phyloP scores from a whole-genome alignment of 2,113 vertebrate genomes.

The Perca schrenkii region DNA sequence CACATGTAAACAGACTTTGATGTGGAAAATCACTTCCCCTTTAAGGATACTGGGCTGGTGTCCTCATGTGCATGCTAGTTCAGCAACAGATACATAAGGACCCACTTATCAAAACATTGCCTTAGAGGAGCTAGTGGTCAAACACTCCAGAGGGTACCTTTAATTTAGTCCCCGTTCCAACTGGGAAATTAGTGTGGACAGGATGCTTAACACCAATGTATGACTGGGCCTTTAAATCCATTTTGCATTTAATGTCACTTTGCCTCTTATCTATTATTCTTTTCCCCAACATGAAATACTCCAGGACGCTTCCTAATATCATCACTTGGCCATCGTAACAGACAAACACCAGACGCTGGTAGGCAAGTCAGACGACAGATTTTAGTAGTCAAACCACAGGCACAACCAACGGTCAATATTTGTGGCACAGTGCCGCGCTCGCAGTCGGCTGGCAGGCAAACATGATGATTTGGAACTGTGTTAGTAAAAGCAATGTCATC shows the following conservation, averaged over 20 bases:
- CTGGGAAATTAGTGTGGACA: neutral
- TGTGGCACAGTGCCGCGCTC: slow-evolving; percentile 31
- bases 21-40: slow-evolving; percentile 13
- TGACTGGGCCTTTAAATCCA: slow-evolving; percentile 1
- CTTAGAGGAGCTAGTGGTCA: neutral
- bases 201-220: neutral
- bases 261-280: slow-evolving; percentile 20
- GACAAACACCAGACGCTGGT: slow-evolving; percentile 49
- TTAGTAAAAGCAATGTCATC: slow-evolving; percentile 56
- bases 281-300: slow-evolving; percentile 8
- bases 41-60: neutral
- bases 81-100: slow-evolving; percentile 6
- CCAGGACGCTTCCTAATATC: slow-evolving; percentile 19
- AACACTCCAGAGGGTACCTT: neutral
- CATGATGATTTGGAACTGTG: slow-evolving; percentile 56
- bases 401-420: slow-evolving; percentile 26
- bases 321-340: slow-evolving; percentile 18
- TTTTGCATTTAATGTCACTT: slow-evolving; percentile 34
- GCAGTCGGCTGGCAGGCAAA: slow-evolving; percentile 45
- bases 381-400: slow-evolving; percentile 52
- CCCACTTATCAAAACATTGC: neutral
- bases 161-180: neutral
- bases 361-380: slow-evolving; percentile 43
- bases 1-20: slow-evolving; percentile 45
- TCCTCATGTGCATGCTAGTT: neutral